These are phyloP conservation scores for Seira ritae DNA, from an alignment of 2,888 invertebrate genomes.

Conservation along the genomic window DNA sequence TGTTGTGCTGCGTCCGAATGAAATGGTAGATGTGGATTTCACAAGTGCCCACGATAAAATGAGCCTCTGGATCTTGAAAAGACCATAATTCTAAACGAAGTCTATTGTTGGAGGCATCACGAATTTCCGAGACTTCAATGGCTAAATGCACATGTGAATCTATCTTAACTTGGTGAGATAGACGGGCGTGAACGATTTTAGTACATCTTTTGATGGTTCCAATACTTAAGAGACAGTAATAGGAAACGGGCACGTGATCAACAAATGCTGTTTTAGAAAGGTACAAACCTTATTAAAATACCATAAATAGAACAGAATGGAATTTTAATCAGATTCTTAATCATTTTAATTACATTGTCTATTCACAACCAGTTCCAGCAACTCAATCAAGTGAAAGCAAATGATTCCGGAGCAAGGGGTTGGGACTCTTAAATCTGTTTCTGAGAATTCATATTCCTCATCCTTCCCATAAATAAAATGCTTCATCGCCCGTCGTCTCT, in stretches of 20 bases:
- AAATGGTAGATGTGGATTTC: constrained; percentile 64
- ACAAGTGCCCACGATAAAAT: constrained; percentile 63
- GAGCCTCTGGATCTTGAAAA: constrained; percentile 70
- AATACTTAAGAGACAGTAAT: constrained; percentile 60
- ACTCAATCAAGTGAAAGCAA: constrained; percentile 67
- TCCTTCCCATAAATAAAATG: constrained; percentile 59
- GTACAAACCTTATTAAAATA: no score
- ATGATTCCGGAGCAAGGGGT: constrained; percentile 61
- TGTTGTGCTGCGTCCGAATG: constrained; percentile 62
- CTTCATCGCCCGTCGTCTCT: constrained; percentile 44
- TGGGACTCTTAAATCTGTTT: constrained; percentile 53
- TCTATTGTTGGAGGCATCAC: constrained; percentile 60
- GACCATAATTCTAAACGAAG: constrained; percentile 68
- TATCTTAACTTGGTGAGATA: constrained; percentile 51
- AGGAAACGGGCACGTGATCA: constrained; percentile 61
- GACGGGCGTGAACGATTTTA: constrained; percentile 54
- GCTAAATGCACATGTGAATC: constrained; percentile 57
- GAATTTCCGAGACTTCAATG: constrained; percentile 59
- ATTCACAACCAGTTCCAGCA: constrained; percentile 47
- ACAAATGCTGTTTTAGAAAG: constrained; percentile 51
- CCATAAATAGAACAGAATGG: background rate
- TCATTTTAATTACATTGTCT: constrained; percentile 51
- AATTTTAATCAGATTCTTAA: background rate
- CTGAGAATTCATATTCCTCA: constrained; percentile 55
- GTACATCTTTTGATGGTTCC: constrained; percentile 53